phyloP scores from a whole-genome alignment of 2,113 vertebrate species.

The Oryzias celebensis region DNA sequence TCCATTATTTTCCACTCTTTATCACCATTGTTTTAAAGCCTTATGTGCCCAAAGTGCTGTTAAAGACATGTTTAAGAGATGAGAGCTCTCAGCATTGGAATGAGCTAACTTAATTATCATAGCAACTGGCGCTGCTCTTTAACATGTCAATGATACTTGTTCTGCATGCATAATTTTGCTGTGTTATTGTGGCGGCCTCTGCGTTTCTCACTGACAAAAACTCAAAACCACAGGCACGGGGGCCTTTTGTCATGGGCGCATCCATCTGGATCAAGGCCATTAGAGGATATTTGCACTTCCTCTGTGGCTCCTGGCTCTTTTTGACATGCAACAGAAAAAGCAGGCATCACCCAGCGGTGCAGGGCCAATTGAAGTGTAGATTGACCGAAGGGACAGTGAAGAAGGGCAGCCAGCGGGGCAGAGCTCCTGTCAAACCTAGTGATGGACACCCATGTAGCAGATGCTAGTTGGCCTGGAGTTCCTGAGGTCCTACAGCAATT shows the following conservation, averaged over 20 bases:
- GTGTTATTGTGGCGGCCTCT: conserved; percentile 75
- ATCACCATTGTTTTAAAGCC: conserved; percentile 63
- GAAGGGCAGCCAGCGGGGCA: conserved; percentile 63
- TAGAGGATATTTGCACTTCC: conserved; percentile 85
- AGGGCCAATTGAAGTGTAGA: conserved; percentile 77
- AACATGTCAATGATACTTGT: conserved; percentile 78
- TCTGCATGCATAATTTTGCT: conserved; percentile 81
- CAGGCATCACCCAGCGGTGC: conserved; percentile 69
- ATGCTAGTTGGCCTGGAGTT: conserved; percentile 54
- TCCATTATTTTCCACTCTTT: conserved; percentile 61
- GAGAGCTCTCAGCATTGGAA: conserved; percentile 65
- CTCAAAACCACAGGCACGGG: conserved; percentile 69
- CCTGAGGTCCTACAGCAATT: conserved; percentile 53
- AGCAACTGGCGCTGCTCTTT: conserved; percentile 69
- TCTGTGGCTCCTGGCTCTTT: conserved; percentile 76
- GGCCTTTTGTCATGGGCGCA: conserved; percentile 80
- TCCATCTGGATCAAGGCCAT: conserved; percentile 83
- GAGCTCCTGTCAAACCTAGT: conserved; percentile 70
- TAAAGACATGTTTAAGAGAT: conserved; percentile 70
- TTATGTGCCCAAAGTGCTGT: conserved; percentile 62
- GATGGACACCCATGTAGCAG: conserved; percentile 70
- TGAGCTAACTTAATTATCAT: conserved; percentile 77
- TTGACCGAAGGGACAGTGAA: conserved; percentile 70
- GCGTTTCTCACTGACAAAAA: conserved; percentile 73
- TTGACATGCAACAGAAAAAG: conserved; percentile 79